Conservation (phyloP, 1,140 invertebrate species). For the Ceratosolen solmsi region DNA sequence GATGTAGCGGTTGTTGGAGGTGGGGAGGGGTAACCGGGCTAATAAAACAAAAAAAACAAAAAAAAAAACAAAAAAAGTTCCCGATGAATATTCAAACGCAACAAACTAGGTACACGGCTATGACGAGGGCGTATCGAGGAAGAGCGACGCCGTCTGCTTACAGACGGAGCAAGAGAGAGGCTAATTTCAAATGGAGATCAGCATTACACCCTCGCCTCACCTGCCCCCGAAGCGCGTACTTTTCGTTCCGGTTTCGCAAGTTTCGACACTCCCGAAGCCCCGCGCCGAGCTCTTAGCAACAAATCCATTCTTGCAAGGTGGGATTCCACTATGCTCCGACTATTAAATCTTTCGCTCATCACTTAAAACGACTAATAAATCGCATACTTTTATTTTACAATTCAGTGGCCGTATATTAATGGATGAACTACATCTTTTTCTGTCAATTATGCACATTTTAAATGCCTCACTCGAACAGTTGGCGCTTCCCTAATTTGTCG, state of each 20-base stretch:
- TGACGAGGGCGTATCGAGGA: conserved; percentile 43
- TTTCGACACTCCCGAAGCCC: conserved; percentile 59
- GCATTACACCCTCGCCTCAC: conserved; percentile 70
- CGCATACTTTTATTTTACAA: conserved; percentile 45
- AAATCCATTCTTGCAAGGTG: conserved; percentile 43
- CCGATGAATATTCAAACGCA: conserved; percentile 74
- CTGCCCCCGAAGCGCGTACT: conserved; percentile 46
- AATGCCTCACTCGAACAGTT: conserved; percentile 28
- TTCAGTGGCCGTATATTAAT: conserved; percentile 40
- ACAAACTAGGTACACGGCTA: conserved; percentile 72
- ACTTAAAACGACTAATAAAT: conserved; percentile 46
- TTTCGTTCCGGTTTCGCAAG: conserved; percentile 63
- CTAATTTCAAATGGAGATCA: conserved; percentile 75
- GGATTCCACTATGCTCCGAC: background rate
- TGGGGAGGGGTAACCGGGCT: conserved; percentile 58
- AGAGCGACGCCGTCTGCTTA: conserved; percentile 1
- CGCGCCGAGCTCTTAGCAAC: conserved; percentile 32
- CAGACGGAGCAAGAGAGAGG: conserved; percentile 53
- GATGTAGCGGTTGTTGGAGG: conserved; percentile 65
- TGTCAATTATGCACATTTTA: conserved; percentile 46
- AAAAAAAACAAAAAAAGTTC: conserved; percentile 62
- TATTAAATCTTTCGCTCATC: conserved; percentile 47
- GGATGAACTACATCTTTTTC: conserved; percentile 33
- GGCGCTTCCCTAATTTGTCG: conserved; percentile 42
- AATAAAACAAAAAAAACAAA: conserved; percentile 68